Conservation (phyloP, 2,888 invertebrate genomes). For the Drosophila rubida region DNA sequence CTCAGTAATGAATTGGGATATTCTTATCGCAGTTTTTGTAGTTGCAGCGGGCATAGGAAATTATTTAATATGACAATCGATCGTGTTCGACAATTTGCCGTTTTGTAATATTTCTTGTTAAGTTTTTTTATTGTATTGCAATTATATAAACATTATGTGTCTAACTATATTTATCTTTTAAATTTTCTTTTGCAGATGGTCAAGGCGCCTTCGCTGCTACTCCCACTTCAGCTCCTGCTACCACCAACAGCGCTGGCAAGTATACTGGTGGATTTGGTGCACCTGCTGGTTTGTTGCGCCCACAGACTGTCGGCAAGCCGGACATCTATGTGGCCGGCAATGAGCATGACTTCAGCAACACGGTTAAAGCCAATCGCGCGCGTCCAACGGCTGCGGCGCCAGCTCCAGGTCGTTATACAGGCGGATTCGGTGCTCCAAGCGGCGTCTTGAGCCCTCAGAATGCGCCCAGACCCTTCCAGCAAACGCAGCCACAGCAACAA, state of each 20-base stretch:
- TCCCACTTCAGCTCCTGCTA: background rate
- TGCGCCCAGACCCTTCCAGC: slow-evolving; percentile 66
- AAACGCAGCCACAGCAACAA: slow-evolving; percentile 30
- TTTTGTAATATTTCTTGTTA: too few relatives aligned
- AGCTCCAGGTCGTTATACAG: slow-evolving; percentile 64
- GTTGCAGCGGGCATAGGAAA: too few relatives aligned
- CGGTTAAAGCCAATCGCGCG: slow-evolving; percentile 33
- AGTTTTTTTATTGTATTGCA: too few relatives aligned
- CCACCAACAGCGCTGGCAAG: slow-evolving; percentile 59
- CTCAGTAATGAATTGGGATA: too few relatives aligned
- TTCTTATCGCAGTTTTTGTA: too few relatives aligned
- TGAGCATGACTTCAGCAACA: slow-evolving; percentile 52
- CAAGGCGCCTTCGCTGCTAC: slow-evolving; percentile 2
- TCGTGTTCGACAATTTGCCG: too few relatives aligned
- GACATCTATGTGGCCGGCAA: slow-evolving; percentile 68
- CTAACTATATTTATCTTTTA: background rate
- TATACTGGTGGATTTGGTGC: slow-evolving; percentile 83
- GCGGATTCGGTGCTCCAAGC: slow-evolving; percentile 76
- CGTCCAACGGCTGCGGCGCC: slow-evolving; percentile 23
- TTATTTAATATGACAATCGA: too few relatives aligned
- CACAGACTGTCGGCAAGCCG: slow-evolving; percentile 29
- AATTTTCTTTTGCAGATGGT: slow-evolving; percentile 20
- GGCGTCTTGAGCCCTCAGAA: slow-evolving; percentile 69
- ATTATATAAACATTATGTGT: too few relatives aligned
- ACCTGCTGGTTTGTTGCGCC: slow-evolving; percentile 59